Percentiles rank a stretch among this genome's conserved stretches.
phyloP scores from a whole-genome alignment of 2,888 invertebrate species.

The Cylloceria caligata region DNA sequence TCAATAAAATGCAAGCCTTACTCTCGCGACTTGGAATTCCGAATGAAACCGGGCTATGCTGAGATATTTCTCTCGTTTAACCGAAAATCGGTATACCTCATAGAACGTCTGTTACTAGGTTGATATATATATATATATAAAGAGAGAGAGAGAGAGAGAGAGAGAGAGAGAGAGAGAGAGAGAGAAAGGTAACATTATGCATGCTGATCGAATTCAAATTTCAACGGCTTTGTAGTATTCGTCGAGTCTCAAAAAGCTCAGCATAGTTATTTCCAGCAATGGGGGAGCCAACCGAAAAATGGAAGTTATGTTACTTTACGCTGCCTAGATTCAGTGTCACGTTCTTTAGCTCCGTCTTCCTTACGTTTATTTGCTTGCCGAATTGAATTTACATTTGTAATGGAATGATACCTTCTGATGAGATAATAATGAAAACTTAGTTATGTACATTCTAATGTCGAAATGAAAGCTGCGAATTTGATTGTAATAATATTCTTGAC shows the following conservation, averaged over 20 bases:
- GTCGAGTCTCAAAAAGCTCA: background rate
- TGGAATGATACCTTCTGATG: slow-evolving; percentile 23
- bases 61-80: background rate
- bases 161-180: too few species aligned
- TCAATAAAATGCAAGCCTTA: slow-evolving; percentile 20
- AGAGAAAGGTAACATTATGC: background rate
- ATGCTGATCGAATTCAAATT: slow-evolving; percentile 35
- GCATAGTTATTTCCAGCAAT: slow-evolving; percentile 2
- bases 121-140: background rate
- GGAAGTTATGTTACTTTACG: background rate
- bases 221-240: background rate
- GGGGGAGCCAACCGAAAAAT: background rate
- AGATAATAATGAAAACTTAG: slow-evolving; percentile 23
- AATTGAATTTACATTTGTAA: slow-evolving; percentile 17
- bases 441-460: background rate
- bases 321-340: background rate
- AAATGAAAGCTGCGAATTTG: background rate
- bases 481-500: background rate
- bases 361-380: background rate
- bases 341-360: background rate
- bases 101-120: slow-evolving; percentile 7
- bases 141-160: too few species aligned
- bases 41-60: slow-evolving; percentile 28
- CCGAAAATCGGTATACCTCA: slow-evolving; percentile 30
- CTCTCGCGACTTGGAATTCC: slow-evolving; percentile 36